Evolutionary conservation across 2,797 vertebrate species (phyloP).

Genomic region (Melanotaenia parkinsoni): DNA sequence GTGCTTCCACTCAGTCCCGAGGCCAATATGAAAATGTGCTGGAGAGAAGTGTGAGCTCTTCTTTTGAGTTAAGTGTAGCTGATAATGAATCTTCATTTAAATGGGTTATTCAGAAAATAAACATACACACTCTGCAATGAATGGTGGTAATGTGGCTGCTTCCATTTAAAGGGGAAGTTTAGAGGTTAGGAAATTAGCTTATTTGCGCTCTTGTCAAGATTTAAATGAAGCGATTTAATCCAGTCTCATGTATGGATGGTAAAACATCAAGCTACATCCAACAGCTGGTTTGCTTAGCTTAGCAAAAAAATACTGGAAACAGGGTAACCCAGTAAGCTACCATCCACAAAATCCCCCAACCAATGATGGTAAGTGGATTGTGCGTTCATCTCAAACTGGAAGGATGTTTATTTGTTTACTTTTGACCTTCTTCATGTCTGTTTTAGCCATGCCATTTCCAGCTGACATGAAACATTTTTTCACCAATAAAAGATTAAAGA

Average conservation of each 20-base stretch:
- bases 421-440: background rate
- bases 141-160: conserved; percentile 1
- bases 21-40: conserved; percentile 49
- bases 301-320: background rate
- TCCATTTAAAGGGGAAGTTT: conserved; percentile 5
- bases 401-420: conserved; percentile 1
- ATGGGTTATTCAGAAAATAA: conserved; percentile 31
- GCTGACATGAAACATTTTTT: background rate
- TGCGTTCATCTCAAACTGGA: background rate
- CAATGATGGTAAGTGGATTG: no score
- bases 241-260: background rate
- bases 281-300: background rate
- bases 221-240: background rate
- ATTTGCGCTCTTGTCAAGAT: conserved; percentile 4
- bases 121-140: conserved; percentile 24
- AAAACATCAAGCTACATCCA: background rate
- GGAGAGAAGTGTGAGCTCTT: conserved; percentile 31
- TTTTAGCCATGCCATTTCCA: conserved; percentile 1
- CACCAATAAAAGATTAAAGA: conserved; percentile 12
- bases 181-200: background rate
- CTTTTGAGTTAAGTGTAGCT: conserved; percentile 16
- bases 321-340: background rate
- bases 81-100: conserved; percentile 38
- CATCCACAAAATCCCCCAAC: background rate
- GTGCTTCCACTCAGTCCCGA: conserved; percentile 39